Evolutionary conservation across 2,113 vertebrate genomes (phyloP), one percentile per base, ranked within the genome.

Genomic region (Podilymbus podiceps): DNA sequence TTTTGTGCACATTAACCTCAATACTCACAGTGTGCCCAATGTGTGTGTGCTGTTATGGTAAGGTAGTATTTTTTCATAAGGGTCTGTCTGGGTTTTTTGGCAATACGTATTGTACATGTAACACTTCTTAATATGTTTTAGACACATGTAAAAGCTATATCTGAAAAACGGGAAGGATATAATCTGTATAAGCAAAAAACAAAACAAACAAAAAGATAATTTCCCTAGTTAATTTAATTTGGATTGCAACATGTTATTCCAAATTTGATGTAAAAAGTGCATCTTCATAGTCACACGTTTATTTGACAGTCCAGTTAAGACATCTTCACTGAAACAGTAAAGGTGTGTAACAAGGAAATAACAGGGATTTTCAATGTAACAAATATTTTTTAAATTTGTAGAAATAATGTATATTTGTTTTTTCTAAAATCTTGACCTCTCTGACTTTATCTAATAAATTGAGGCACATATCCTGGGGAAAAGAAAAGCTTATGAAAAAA

Each of bases 391-490:
- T 0, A 8, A 15, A 58, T 90, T 72, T 89, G 2, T 60, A 12
- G 40, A 87, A 56, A 83, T 40, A 82, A 19, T 35, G 2, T 56
- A 21, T 64, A 14, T 42, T 60, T n/a, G 8, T 38, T 69, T 68
- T 56, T 60, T 69, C 33, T 44, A 15, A n/a, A 74, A 62, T 12
- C 68, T 42, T 88, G 35, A 40, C 21, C 31, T 46, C 35, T 84
- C 31, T 83, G 20, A 84, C 62, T 67, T 90, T 42, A 21, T 63
- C 53, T 78, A 44, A 85, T 74, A 85, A 91, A 92, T 40, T 27
- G 44, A 42, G 28, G 78, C 11, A 38, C 25, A 6, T 35, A 19
- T 73, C 38, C 31, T 31, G 14, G 46, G 40, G 38, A 71, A 68
- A 18, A 90, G n/a, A 80, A 38, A 76, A 82, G 33, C 30, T 63